Conservation (phyloP, 2,888 invertebrate species). For the Belgica antarctica region DNA sequence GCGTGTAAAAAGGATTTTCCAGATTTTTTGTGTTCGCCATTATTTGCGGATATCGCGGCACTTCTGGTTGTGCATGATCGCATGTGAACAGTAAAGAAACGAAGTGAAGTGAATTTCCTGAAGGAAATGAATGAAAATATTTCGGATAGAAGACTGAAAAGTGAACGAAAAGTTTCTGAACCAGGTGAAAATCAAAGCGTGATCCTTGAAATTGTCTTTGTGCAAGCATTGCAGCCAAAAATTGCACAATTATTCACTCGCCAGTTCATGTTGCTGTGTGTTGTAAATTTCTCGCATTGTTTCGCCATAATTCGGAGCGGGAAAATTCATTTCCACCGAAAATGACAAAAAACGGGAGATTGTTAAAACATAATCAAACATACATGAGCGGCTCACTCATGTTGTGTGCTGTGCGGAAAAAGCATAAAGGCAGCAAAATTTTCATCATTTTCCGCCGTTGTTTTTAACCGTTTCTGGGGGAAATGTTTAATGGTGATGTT, state of each 20-base stretch:
- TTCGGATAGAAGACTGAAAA: background rate
- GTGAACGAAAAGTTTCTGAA: background rate
- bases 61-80: conserved; percentile 39
- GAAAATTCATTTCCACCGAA: background rate
- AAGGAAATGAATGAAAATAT: background rate
- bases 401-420: conserved; percentile 32
- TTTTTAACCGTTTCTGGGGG: background rate
- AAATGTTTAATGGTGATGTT: conserved; percentile 33
- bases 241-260: conserved; percentile 6
- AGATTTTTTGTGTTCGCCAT: conserved; percentile 41
- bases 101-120: background rate
- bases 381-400: conserved; percentile 22
- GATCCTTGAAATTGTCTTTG: background rate
- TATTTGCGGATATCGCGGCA: conserved; percentile 43
- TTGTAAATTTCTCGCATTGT: conserved; percentile 2
- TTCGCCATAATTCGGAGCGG: background rate
- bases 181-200: background rate
- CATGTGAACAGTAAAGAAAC: background rate
- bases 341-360: background rate
- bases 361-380: conserved; percentile 30
- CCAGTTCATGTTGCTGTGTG: conserved; percentile 12
- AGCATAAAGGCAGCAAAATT: conserved; percentile 16
- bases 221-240: background rate
- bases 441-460: conserved; percentile 25
- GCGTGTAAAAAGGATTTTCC: conserved; percentile 31